Conservation (phyloP, 2,797 vertebrate genomes). For the Eptatretus atami region DNA sequence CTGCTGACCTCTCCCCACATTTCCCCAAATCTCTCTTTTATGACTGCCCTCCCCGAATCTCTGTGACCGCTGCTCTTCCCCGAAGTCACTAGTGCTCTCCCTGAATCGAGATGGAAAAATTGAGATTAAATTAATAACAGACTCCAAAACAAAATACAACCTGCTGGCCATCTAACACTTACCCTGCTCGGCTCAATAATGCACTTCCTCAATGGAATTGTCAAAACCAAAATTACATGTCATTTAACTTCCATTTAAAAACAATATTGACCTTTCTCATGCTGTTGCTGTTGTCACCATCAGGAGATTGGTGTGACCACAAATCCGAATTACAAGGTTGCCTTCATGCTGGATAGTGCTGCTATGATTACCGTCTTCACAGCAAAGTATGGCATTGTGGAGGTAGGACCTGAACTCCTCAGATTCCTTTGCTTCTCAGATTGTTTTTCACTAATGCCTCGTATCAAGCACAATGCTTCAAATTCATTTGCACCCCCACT, state of each 20-base stretch:
- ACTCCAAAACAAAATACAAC: no score
- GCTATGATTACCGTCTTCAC: constrained; percentile 99
- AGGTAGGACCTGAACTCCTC: constrained; percentile 21
- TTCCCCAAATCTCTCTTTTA: no score
- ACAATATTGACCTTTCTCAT: background rate
- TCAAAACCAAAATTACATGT: constrained; percentile 7
- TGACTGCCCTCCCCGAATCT: no score
- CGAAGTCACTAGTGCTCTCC: no score
- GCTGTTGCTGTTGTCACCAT: constrained; percentile 12
- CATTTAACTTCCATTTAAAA: background rate
- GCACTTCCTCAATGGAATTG: background rate
- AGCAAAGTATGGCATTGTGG: constrained; percentile 70
- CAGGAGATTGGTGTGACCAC: constrained; percentile 83
- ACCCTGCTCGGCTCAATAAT: no score
- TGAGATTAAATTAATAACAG: no score
- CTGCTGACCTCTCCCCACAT: no score
- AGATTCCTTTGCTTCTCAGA: background rate
- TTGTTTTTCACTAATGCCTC: no score
- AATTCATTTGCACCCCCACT: background rate
- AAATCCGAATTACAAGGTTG: constrained; percentile 87
- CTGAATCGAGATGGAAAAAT: no score
- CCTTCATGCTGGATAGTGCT: constrained; percentile 91
- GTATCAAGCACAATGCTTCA: no score
- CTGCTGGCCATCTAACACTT: no score
- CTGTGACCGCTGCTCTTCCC: no score